A percentile compares a stretch with the other conserved stretches of the same genome.
These are phyloP conservation scores for Zaprionus davidi DNA, from an alignment of 1,140 invertebrate genomes.

Conservation along the genomic window DNA sequence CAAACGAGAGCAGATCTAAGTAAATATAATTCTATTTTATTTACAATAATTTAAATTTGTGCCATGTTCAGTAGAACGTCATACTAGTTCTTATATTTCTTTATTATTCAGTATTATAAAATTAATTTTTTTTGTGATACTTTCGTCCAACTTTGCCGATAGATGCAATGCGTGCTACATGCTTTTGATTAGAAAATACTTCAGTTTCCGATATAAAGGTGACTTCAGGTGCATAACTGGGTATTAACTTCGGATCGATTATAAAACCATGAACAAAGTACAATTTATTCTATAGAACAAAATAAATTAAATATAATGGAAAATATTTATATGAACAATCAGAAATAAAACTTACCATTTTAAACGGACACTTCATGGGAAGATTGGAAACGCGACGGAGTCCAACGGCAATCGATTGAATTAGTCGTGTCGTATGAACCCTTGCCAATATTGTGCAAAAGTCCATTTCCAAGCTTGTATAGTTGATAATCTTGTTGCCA, in stretches of 20 bases:
- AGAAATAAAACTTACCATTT: not conserved
- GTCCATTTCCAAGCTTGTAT: not conserved
- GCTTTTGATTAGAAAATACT: not conserved
- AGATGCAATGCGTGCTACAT: not conserved
- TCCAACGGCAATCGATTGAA: not conserved
- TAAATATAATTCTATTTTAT: not conserved
- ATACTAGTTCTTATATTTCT: too few relatives aligned
- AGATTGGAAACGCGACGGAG: conserved; percentile 1
- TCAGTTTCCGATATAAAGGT: not conserved
- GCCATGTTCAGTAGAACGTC: too few relatives aligned
- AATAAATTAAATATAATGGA: not conserved
- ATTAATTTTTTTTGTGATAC: not conserved
- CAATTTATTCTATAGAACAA: not conserved
- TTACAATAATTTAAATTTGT: not conserved
- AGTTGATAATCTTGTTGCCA: not conserved
- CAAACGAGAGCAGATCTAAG: too few relatives aligned
- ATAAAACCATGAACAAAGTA: not conserved
- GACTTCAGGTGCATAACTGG: conserved; percentile 2
- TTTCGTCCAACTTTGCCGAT: not conserved
- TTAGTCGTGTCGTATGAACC: not conserved
- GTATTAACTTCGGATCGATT: conserved; percentile 1
- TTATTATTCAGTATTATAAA: too few relatives aligned
- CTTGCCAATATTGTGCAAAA: not conserved
- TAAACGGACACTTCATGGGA: conserved; percentile 10
- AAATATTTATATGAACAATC: not conserved